A percentile compares a stretch with the other conserved stretches of the same genome.
These are phyloP conservation scores for Rotaria macrura DNA, from an alignment of 2,888 invertebrate species.

Conservation along the genomic window DNA sequence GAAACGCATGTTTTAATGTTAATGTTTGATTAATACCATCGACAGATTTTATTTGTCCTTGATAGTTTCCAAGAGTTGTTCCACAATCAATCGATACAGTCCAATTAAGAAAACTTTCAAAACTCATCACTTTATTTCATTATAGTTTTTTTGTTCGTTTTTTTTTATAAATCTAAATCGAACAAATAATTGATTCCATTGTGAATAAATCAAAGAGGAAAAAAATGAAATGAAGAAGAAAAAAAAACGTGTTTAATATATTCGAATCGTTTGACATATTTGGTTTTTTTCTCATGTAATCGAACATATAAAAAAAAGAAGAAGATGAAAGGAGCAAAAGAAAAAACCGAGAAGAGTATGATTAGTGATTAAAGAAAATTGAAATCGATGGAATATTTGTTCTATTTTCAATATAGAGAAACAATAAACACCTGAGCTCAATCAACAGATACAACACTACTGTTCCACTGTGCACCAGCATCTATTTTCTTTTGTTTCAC, in stretches of 20 bases:
- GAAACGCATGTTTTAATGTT: not conserved
- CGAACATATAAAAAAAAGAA: not conserved
- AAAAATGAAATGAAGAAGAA: no score
- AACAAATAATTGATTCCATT: not conserved
- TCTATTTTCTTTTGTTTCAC: not conserved
- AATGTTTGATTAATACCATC: constrained; percentile 1
- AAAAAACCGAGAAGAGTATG: no score
- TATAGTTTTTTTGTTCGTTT: not conserved
- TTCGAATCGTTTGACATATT: no score
- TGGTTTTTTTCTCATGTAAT: not conserved
- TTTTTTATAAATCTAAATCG: not conserved
- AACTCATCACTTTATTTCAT: not conserved
- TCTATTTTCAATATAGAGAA: not conserved
- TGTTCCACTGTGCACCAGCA: not conserved
- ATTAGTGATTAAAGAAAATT: no score
- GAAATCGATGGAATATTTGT: not conserved
- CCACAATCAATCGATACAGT: constrained; percentile 14
- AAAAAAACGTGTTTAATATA: no score
- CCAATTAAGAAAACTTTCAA: constrained; percentile 12
- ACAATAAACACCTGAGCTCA: not conserved
- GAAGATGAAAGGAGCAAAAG: not conserved
- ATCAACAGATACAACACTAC: not conserved
- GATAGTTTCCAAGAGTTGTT: not conserved
- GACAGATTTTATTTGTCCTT: constrained; percentile 13
- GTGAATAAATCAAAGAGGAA: no score